Conservation (phyloP, 2,797 vertebrate genomes). For the Neosalanx taihuensis region DNA sequence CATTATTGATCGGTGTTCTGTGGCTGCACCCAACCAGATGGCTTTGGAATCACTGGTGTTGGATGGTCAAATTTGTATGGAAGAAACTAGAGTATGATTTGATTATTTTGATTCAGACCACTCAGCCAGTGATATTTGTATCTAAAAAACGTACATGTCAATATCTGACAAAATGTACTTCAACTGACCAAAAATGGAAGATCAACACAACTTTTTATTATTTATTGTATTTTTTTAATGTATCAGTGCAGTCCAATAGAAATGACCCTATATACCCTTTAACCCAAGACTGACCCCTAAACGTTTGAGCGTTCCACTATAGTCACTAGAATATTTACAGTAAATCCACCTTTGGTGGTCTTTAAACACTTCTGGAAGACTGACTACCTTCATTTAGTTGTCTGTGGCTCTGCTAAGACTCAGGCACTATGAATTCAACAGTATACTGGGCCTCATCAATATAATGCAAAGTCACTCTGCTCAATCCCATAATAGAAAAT, state of each 20-base stretch:
- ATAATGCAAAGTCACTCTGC: conserved; percentile 36
- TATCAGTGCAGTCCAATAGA: conserved; percentile 19
- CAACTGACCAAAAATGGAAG: not conserved
- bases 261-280: conserved; percentile 20
- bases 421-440: not conserved
- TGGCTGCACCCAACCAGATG: conserved; percentile 47
- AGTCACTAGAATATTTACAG: conserved; percentile 42
- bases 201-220: not conserved
- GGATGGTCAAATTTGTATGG: conserved; percentile 38
- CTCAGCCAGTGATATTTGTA: not conserved
- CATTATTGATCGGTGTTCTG: conserved; percentile 67
- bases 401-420: conserved; percentile 25
- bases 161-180: conserved; percentile 8
- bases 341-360: conserved; percentile 43
- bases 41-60: conserved; percentile 56
- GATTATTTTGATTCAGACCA: conserved; percentile 5
- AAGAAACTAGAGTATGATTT: conserved; percentile 10
- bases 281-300: conserved; percentile 12
- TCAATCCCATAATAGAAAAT: conserved; percentile 47
- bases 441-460: not conserved
- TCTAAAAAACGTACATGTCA: not conserved
- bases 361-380: conserved; percentile 49
- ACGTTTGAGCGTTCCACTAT: conserved; percentile 34
- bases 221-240: not conserved
- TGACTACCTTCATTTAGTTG: conserved; percentile 58